A percentile compares a stretch with the other conserved stretches of the same genome.
Evolutionary conservation across 2,888 invertebrate species (phyloP).

Genomic region (Eurytoma adleriae): DNA sequence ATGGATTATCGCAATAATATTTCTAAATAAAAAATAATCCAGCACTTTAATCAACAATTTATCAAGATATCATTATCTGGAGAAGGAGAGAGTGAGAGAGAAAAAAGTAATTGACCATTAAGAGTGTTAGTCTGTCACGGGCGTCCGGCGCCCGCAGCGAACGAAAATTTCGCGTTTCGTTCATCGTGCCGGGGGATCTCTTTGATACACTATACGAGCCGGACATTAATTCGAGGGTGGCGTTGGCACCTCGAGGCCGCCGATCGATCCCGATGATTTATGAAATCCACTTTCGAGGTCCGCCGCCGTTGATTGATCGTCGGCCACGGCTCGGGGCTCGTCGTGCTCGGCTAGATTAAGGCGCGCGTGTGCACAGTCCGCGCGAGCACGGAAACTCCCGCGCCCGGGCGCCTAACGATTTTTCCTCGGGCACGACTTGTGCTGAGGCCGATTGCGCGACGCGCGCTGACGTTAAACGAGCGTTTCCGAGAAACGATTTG

Average conservation of each 20-base stretch:
- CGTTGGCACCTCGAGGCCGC: constrained; percentile 5
- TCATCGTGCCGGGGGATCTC: not conserved
- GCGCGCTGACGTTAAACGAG: constrained; percentile 48
- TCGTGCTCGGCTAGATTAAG: constrained; percentile 31
- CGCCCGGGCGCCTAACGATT: constrained; percentile 14
- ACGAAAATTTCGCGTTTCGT: not conserved
- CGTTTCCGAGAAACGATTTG: constrained; percentile 50
- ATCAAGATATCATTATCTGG: too few relatives aligned
- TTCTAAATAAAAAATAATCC: too few relatives aligned
- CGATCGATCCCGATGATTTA: constrained; percentile 59
- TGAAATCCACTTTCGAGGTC: constrained; percentile 58
- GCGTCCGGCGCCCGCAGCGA: too few relatives aligned
- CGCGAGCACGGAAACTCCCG: constrained; percentile 5
- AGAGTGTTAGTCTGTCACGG: too few relatives aligned
- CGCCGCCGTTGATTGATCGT: constrained; percentile 57
- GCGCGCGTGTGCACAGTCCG: not conserved
- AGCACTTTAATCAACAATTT: too few relatives aligned
- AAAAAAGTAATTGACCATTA: too few relatives aligned
- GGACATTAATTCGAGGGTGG: constrained; percentile 26
- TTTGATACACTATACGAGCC: constrained; percentile 12
- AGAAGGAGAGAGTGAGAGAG: too few relatives aligned
- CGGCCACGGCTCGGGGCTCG: not conserved
- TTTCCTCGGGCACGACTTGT: constrained; percentile 4
- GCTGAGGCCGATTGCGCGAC: constrained; percentile 7
- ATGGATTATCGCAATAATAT: too few relatives aligned